These are phyloP conservation scores for Apogon hyalosoma DNA, from an alignment of 2,797 vertebrate species.

Conservation along the genomic window DNA sequence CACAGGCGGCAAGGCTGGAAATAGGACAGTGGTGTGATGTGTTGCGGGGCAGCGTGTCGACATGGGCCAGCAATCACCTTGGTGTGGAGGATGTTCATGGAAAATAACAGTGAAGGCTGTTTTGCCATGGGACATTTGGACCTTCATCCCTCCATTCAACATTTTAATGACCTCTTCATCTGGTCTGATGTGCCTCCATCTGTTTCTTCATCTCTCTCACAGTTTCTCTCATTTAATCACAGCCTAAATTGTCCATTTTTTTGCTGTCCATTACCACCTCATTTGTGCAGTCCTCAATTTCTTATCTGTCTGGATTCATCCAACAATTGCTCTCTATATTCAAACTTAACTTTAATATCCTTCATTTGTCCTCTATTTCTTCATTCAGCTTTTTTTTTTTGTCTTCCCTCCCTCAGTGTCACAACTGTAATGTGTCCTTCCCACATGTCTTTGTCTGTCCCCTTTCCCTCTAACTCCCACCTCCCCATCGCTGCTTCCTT, in stretches of 20 bases:
- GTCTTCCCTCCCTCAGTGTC: slow-evolving; percentile 11
- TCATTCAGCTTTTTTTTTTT: background rate
- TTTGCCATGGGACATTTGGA: too few relatives aligned
- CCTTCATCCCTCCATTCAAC: background rate
- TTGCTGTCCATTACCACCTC: slow-evolving; percentile 36
- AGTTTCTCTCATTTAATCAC: slow-evolving; percentile 36
- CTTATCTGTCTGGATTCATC: slow-evolving; percentile 26
- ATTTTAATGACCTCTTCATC: slow-evolving; percentile 13
- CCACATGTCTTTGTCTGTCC: slow-evolving; percentile 16
- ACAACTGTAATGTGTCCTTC: slow-evolving; percentile 32
- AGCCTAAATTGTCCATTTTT: background rate
- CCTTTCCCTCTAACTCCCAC: slow-evolving; percentile 10
- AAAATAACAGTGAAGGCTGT: too few relatives aligned
- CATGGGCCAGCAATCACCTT: too few relatives aligned
- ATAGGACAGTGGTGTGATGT: too few relatives aligned
- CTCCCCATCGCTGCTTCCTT: slow-evolving; percentile 23
- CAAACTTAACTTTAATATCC: slow-evolving; percentile 33
- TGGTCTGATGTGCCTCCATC: slow-evolving; percentile 26
- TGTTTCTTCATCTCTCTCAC: slow-evolving; percentile 33
- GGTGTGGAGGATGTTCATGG: too few relatives aligned
- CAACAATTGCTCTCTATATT: slow-evolving; percentile 40
- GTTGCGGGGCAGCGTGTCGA: too few relatives aligned
- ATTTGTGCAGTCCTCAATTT: slow-evolving; percentile 34
- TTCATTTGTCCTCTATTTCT: slow-evolving; percentile 10
- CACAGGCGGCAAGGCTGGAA: too few relatives aligned